Conservation (phyloP, 2,888 invertebrate genomes). For the Drosophila kanekoi region DNA sequence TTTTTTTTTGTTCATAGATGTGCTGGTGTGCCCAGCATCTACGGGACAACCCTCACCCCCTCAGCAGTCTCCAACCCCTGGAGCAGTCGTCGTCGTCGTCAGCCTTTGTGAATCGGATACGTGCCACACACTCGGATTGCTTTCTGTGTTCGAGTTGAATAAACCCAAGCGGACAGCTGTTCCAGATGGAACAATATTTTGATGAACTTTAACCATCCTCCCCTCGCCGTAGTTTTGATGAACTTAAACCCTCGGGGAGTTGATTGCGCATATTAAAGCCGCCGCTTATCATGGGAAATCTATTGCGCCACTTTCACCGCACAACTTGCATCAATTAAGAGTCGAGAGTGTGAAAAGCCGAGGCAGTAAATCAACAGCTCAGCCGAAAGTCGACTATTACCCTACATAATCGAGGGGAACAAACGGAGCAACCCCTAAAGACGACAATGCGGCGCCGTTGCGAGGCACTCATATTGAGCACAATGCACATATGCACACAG, state of each 20-base stretch:
- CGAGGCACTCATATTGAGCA: slow-evolving; percentile 30
- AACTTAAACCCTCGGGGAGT: slow-evolving; percentile 34
- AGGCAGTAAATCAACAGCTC: slow-evolving; percentile 51
- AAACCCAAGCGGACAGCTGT: slow-evolving; percentile 61
- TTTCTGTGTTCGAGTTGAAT: slow-evolving; percentile 65
- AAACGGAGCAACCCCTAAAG: slow-evolving; percentile 47
- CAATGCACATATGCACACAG: slow-evolving; percentile 11
- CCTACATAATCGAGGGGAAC: slow-evolving; percentile 58
- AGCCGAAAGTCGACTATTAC: slow-evolving; percentile 45
- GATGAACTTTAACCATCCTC: slow-evolving; percentile 41
- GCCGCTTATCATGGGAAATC: slow-evolving; percentile 35
- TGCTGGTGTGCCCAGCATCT: slow-evolving; percentile 57
- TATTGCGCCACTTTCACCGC: slow-evolving; percentile 70
- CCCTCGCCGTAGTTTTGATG: slow-evolving; percentile 31
- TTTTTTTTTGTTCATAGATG: slow-evolving; percentile 39
- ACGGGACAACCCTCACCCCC: slow-evolving; percentile 17
- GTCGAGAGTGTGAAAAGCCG: slow-evolving; percentile 50
- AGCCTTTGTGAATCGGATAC: slow-evolving; percentile 39
- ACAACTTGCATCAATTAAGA: slow-evolving; percentile 27
- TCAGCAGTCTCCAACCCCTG: background rate
- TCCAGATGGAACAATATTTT: slow-evolving; percentile 41
- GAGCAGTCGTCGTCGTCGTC: too few relatives aligned
- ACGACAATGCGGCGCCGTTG: slow-evolving; percentile 20
- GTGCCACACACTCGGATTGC: slow-evolving; percentile 45
- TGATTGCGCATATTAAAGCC: slow-evolving; percentile 55